These are phyloP conservation scores for Coboldia fuscipes DNA, from an alignment of 1,140 invertebrate genomes.

Conservation along the genomic window DNA sequence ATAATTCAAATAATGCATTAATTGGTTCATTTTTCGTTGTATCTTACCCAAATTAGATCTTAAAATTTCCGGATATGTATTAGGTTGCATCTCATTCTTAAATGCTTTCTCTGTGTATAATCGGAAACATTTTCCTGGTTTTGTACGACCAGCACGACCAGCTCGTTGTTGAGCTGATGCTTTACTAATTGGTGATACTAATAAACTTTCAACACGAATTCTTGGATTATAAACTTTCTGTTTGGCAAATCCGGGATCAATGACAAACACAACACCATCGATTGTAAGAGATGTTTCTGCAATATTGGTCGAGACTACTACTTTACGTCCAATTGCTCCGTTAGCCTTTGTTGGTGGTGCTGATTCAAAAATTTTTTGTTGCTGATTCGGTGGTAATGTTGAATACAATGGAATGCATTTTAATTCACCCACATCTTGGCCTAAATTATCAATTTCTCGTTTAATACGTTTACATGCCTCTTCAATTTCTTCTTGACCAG, in stretches of 20 bases:
- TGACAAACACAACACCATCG: conserved; percentile 99
- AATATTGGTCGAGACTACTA: conserved; percentile 97
- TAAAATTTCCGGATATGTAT: conserved; percentile 98
- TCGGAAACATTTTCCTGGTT: conserved; percentile 95
- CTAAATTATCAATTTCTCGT: conserved; percentile 89
- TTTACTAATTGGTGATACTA: conserved; percentile 97
- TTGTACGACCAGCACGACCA: conserved; percentile 87
- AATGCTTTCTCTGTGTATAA: conserved; percentile 98
- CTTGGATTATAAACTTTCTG: conserved; percentile 97
- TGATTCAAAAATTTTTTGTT: conserved; percentile 94
- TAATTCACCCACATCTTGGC: conserved; percentile 88
- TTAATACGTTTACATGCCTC: conserved; percentile 98
- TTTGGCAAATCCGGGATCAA: conserved; percentile 99
- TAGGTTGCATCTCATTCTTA: conserved; percentile 98
- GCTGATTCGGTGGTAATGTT: conserved; percentile 89
- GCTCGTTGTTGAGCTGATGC: conserved; percentile 98
- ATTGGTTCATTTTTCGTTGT: no score
- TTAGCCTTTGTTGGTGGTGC: conserved; percentile 81
- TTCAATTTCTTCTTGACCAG: conserved; percentile 93
- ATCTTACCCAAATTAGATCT: conserved; percentile 20
- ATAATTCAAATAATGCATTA: no score
- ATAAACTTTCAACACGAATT: conserved; percentile 88
- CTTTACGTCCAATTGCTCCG: conserved; percentile 87
- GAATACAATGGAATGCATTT: conserved; percentile 99
- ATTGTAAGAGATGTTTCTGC: conserved; percentile 98